Evolutionary conservation across 2,113 vertebrate species (phyloP).

Genomic region (Heptranchias perlo): DNA sequence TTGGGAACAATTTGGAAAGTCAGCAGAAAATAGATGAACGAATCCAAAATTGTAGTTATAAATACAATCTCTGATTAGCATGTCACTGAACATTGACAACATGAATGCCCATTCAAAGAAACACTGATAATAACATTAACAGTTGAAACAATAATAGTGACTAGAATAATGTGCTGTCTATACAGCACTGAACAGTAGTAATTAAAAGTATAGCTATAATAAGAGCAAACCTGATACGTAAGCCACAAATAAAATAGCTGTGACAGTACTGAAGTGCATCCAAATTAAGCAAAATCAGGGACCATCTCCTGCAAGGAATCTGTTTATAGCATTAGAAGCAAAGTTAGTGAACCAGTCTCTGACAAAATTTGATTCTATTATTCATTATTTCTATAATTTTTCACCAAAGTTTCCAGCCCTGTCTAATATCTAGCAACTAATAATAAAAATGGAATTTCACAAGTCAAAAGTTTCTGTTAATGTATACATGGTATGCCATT

Average conservation of each 20-base stretch:
- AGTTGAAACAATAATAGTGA: not conserved
- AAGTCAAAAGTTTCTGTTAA: not conserved
- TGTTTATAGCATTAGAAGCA: not conserved
- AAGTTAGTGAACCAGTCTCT: not conserved
- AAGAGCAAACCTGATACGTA: not conserved
- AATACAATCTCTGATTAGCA: not conserved
- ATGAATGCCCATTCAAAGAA: not conserved
- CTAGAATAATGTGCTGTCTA: not conserved
- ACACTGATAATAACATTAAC: not conserved
- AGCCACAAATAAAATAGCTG: not conserved
- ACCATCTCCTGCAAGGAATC: not conserved
- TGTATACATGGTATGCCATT: too few species aligned
- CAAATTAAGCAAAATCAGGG: not conserved
- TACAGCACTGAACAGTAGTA: not conserved
- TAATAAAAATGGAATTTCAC: not conserved
- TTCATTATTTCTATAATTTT: not conserved
- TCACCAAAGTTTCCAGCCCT: not conserved
- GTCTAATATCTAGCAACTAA: not conserved
- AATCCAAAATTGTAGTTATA: not conserved
- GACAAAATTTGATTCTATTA: not conserved
- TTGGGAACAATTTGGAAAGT: not conserved
- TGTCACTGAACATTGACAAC: not conserved
- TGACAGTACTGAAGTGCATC: not conserved
- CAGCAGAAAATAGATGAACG: not conserved
- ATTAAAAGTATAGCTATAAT: slow-evolving; percentile 24